These are phyloP conservation scores for Sebastes minor DNA, from an alignment of 2,797 vertebrate species.

Conservation along the genomic window DNA sequence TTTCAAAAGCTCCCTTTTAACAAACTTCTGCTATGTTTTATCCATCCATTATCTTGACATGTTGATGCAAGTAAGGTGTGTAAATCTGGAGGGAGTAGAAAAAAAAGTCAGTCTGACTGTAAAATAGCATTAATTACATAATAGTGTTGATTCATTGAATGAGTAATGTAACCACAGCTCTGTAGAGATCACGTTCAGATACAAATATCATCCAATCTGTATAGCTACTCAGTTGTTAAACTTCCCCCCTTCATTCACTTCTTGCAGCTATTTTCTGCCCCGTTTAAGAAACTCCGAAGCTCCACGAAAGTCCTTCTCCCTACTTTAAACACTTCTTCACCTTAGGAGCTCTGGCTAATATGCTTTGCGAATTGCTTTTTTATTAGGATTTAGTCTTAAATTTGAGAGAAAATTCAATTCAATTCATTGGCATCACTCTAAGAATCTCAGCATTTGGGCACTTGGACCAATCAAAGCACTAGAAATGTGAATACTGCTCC, in stretches of 20 bases:
- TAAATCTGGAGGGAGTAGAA: not conserved
- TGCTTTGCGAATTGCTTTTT: not conserved
- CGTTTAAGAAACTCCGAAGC: slow-evolving; percentile 1
- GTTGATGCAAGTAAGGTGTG: not conserved
- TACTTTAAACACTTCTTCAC: slow-evolving; percentile 1
- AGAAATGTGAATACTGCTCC: not conserved
- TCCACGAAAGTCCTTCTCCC: not conserved
- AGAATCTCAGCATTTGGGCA: not conserved
- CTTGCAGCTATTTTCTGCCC: slow-evolving; percentile 6
- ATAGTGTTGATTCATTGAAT: not conserved
- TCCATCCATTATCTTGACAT: not conserved
- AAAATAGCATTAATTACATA: not conserved
- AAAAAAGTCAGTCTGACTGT: not conserved
- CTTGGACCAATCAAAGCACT: not conserved
- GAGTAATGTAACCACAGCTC: not conserved
- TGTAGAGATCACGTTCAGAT: not conserved
- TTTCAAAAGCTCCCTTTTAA: not conserved
- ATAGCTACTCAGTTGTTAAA: not conserved
- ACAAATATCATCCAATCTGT: not conserved
- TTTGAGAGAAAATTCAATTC: not conserved
- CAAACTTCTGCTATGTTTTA: not conserved
- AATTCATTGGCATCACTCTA: not conserved
- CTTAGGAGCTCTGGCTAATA: not conserved
- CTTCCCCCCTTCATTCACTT: not conserved
- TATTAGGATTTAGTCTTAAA: not conserved